These are phyloP conservation scores for Athetis lepigone DNA, from an alignment of 2,888 invertebrate species.

Conservation along the genomic window DNA sequence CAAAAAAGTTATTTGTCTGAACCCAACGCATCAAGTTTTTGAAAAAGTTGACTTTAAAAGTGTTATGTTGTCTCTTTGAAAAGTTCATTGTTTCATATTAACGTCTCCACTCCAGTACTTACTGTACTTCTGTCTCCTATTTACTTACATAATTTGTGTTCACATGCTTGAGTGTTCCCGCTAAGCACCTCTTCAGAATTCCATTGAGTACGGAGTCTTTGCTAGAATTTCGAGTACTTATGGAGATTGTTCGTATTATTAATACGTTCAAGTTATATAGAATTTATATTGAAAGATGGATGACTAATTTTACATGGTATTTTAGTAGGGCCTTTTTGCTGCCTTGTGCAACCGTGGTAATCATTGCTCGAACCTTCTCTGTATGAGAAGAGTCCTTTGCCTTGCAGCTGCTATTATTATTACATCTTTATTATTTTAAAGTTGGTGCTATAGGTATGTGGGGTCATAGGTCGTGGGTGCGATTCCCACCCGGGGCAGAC, in stretches of 20 bases:
- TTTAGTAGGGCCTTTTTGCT: too few species aligned
- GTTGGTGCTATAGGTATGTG: too few species aligned
- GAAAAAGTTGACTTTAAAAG: not conserved
- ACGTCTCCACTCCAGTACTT: not conserved
- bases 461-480: too few species aligned
- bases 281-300: not conserved
- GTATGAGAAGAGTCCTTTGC: too few species aligned
- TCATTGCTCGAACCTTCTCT: too few species aligned
- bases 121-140: not conserved
- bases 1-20: too few species aligned
- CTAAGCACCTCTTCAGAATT: slow-evolving; percentile 26
- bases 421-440: too few species aligned
- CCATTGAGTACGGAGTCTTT: not conserved
- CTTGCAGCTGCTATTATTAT: too few species aligned
- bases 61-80: not conserved
- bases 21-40: not conserved
- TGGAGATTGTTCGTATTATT: not conserved
- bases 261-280: not conserved
- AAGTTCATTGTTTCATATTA: not conserved
- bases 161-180: slow-evolving; percentile 4
- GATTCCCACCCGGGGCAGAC: too few species aligned
- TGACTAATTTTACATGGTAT: too few species aligned
- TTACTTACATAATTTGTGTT: not conserved
- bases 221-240: slow-evolving; percentile 3
- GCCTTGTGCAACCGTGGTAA: too few species aligned